These are phyloP conservation scores for Halotydeus destructor DNA, from an alignment of 1,140 invertebrate genomes.

Conservation along the genomic window DNA sequence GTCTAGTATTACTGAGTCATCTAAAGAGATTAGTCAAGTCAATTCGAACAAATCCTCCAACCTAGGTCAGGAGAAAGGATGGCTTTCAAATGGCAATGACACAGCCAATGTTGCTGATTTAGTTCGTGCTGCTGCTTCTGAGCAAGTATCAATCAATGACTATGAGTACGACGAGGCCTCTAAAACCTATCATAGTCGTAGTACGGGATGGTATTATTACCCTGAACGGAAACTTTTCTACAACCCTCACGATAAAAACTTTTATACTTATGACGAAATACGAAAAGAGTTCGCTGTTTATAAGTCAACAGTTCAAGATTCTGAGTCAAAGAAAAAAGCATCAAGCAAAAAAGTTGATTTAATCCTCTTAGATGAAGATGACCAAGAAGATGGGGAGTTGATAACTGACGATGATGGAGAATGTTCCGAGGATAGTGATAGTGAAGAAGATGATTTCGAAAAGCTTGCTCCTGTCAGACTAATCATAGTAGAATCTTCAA, in stretches of 20 bases:
- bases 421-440: slow-evolving; percentile 30
- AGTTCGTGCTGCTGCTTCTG: neutral
- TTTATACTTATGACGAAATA: slow-evolving; percentile 9
- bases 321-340: neutral
- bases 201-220: slow-evolving; percentile 17
- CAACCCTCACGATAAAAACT: slow-evolving; percentile 9
- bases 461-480: slow-evolving; percentile 46
- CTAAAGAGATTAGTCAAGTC: neutral
- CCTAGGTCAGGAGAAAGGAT: neutral
- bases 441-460: neutral
- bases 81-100: neutral
- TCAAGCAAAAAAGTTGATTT: neutral
- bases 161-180: slow-evolving; percentile 16
- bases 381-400: slow-evolving; percentile 6
- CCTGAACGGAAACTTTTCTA: slow-evolving; percentile 9
- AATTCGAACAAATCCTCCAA: neutral
- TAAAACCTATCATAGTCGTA: slow-evolving; percentile 15
- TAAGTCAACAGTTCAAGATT: neutral
- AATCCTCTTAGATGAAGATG: slow-evolving; percentile 2
- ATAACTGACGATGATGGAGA: slow-evolving; percentile 31
- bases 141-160: slow-evolving; percentile 8
- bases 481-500: slow-evolving; percentile 51
- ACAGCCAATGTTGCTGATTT: slow-evolving; percentile 1
- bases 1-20: neutral
- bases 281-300: slow-evolving; percentile 7